Base-by-base conservation (phyloP, 2,113 vertebrate species). In the Haplotaxodon microlepis region DNA sequence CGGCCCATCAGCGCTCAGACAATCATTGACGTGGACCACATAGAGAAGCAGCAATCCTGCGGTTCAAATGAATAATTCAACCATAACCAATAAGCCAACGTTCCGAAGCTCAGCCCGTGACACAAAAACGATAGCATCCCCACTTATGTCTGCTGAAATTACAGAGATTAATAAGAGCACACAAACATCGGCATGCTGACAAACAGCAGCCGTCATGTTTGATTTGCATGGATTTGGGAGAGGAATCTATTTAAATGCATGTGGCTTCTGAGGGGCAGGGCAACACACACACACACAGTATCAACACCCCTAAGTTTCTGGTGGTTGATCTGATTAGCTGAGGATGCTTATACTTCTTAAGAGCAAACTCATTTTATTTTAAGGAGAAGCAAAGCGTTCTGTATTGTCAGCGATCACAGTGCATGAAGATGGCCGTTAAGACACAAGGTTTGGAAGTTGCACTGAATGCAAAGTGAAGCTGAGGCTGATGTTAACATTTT, bases 61-160 rank as follows among this genome's bases (percentile, higher is more conserved):
- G 81, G 81, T 92, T 88, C 86, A 88, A 90, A 94, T 95, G 93
- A 95, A 94, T 95, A 90, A 95, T 96, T 95, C 92, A 95, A 92
- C 87, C 90, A 91, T 88, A 92, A 93, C 94, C 93, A 93, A 95
- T 94, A 90, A 94, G 91, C 54, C 89, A 38, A 87, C 86, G 90
- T 89, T 91, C 85, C 87, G 81, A 89, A 24, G 57, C 90, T 92
- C 84, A 81, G 86, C 82, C 50, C 5, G 84, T 91, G 92, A 94
- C 94, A 95, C 89, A 94, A 93, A 94, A 92, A 89, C 90, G 88
- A 95, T 93, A 84, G 88, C 90, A 78, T 93, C 91, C 76, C 89
- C 88, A 82, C 85, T 93, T 81, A 88, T 66, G 92, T 94, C 94
- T 82, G 92, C 78, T 86, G 87, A 93, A 93, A 94, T 96, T 92